Evolutionary conservation across 2,888 invertebrate species (phyloP).

Genomic region (Poecilus cupreus): DNA sequence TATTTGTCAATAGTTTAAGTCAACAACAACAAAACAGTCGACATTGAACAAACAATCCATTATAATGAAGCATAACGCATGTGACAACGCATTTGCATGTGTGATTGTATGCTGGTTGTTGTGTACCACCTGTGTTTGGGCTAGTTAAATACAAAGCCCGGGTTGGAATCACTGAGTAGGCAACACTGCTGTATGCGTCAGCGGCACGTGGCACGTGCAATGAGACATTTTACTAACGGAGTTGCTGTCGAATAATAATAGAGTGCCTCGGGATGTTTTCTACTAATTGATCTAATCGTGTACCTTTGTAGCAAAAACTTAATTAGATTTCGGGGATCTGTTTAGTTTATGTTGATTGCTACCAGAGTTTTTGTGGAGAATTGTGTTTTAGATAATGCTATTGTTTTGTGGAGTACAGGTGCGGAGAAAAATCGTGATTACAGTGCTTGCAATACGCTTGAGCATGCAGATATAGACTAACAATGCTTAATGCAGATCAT

Average conservation of each 20-base stretch:
- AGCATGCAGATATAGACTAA: too few species aligned
- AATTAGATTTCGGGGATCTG: neutral
- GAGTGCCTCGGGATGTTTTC: slow-evolving; percentile 1
- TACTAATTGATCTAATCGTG: slow-evolving; percentile 13
- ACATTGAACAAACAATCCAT: neutral
- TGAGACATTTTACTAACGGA: slow-evolving; percentile 12
- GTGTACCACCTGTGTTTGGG: neutral
- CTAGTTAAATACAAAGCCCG: neutral
- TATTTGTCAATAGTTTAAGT: slow-evolving; percentile 4
- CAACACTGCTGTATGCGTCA: neutral
- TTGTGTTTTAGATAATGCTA: neutral
- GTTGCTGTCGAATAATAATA: neutral
- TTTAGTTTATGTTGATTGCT: slow-evolving; percentile 5
- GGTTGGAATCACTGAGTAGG: neutral
- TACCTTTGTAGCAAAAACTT: slow-evolving; percentile 4
- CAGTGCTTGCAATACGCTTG: too few species aligned
- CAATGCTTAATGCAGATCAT: too few species aligned
- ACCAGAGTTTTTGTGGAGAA: neutral
- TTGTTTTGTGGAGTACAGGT: neutral
- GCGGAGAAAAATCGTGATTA: too few species aligned
- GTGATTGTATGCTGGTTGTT: too few species aligned
- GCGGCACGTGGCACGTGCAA: neutral
- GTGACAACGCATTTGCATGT: too few species aligned
- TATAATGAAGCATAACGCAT: neutral
- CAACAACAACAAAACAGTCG: neutral